Base-by-base conservation (phyloP, 2,113 vertebrate species). In the Hylia prasina region DNA sequence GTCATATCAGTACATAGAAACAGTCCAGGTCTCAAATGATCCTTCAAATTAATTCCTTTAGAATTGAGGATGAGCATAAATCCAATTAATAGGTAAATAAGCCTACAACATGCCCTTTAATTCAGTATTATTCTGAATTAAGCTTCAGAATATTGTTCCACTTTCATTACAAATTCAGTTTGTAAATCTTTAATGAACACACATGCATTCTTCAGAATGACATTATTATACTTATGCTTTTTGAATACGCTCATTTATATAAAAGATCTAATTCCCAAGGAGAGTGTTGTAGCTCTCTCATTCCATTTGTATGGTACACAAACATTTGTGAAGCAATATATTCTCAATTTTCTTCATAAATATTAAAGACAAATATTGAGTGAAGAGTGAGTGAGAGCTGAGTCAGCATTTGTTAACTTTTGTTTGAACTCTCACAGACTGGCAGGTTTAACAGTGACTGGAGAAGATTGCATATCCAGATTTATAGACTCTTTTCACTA, bases 151-250 rank as follows among this genome's bases (percentile, higher is more conserved):
- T 84, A 68, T 78, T 54, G 17, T 87, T 77, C 19, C 11, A 50
- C 9, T 94, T 82, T 69, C 81, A 77, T 82, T 85, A 75, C 25
- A 80, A 84, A 93, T 93, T 96, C 58, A 73, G 10, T 39, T 70
- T 80, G 53, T 83, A 90, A 93, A 93, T 92, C 58, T 94, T 87
- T 94, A 89, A 95, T 88, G 84, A 89, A 94, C 93, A 91, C 42
- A 61, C 10, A 27, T 27, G 23, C 61, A 58, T 76, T 82, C 54
- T 95, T 87, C 50, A 72, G 35, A 61, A 18, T 94, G 82, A 68
- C 21, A 40, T 94, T 94, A 90, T 85, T 89, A 30, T 65, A 87
- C 50, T 48, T 95, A 17, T 1, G 5, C 9, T 47, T 45, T 82
- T 91, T 80, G 37, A 80, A 77, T 91, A 48, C 10, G 21, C 24